Percentiles rank a stretch among this genome's conserved stretches.
Evolutionary conservation across 92 coral and sea anemone genomes (phyloP).

Genomic region (Porites divaricata): DNA sequence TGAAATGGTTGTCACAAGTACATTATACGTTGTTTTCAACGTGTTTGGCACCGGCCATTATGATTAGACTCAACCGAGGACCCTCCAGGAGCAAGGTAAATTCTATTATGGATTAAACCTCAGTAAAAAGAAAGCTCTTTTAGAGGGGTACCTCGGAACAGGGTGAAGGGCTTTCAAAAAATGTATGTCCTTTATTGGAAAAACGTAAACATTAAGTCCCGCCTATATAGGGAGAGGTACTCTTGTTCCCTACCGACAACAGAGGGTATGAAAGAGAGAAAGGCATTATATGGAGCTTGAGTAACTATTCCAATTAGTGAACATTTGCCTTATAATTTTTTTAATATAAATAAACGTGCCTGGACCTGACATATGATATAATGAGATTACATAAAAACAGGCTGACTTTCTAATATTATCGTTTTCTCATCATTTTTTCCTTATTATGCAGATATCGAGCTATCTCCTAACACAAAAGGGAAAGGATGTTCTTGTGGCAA

Average conservation of each 20-base stretch:
- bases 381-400: not conserved
- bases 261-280: not conserved
- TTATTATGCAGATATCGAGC: not conserved
- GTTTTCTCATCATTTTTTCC: not conserved
- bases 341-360: too few relatives aligned
- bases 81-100: not conserved
- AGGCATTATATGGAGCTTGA: too few relatives aligned
- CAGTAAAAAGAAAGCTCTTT: not conserved
- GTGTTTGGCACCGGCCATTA: constrained; percentile 19
- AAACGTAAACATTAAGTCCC: not conserved
- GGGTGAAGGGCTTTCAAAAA: not conserved
- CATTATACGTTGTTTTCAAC: not conserved
- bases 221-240: not conserved
- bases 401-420: not conserved
- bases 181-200: not conserved
- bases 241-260: not conserved
- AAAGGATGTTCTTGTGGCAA: constrained; percentile 8
- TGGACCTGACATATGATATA: not conserved
- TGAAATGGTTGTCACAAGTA: not conserved
- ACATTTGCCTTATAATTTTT: too few relatives aligned
- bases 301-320: too few relatives aligned
- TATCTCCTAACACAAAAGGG: not conserved
- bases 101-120: not conserved
- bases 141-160: not conserved
- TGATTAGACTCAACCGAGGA: not conserved